Evolutionary conservation across 1,140 invertebrate genomes (phyloP), one percentile per base, ranked within the genome.

Genomic region (Microplitis mediator): DNA sequence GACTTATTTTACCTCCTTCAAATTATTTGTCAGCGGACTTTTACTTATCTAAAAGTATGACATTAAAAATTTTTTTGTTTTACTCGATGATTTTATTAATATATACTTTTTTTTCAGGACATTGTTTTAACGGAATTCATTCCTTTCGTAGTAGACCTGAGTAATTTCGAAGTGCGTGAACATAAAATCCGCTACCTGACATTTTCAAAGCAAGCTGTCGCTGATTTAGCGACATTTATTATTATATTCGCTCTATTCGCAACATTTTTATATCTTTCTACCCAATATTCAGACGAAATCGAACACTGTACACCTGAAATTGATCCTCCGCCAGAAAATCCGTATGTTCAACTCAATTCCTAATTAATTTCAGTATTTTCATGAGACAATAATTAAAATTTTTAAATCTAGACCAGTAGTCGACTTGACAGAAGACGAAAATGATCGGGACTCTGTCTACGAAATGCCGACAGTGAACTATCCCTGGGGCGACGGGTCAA

Each of bases 31-130:
- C 60, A 52, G 58, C 75, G 77, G 64, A 66, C 81, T 62, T 76
- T 78, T 54, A 75, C 76, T 71, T 82, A 77, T 54, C 31, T 83
- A 67, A 76, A 69, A 70, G 82, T 83, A 78, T 1, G 80, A 77
- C 50, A 31, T 61, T 67, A 4, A 8, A 60, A 31, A 39, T 11
- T 13, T 36, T 36, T n/a, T 36, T n/a, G 39, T 13, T 39, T 52
- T 8, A 51, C 16, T n/a, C 52, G 32, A 39, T 66, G 72, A 39
- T n/a, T 52, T 54, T 36, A 39, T 60, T 45, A 71, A 63, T 32
- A 4, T 58, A 66, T 45, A 45, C 8, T 45, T 34, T 9, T 71
- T 23, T 65, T 32, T 9, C 16, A 81, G 80, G 72, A 81, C 16
- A n/a, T 79, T 6, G 62, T 80, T 11, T 71, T 77, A 2, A 50